Evolutionary conservation across 2,113 vertebrate species (phyloP).

Genomic region (Sebastes fasciatus): DNA sequence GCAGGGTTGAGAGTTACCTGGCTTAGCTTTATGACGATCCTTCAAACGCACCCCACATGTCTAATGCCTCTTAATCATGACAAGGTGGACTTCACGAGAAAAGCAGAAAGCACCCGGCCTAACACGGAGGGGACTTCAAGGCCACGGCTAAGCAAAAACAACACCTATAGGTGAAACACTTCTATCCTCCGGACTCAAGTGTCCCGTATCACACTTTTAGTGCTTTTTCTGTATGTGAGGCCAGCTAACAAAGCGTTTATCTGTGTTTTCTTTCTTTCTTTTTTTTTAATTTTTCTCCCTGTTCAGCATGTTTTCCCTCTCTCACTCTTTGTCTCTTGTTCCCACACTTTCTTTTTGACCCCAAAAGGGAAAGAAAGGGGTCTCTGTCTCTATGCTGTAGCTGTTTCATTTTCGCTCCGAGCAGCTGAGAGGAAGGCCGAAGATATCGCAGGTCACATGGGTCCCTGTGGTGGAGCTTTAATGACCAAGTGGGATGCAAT

Average conservation of each 20-base stretch:
- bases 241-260: conserved; percentile 44
- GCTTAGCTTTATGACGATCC: conserved; percentile 37
- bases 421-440: conserved; percentile 63
- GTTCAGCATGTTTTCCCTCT: conserved; percentile 14
- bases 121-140: conserved; percentile 36
- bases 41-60: conserved; percentile 58
- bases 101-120: conserved; percentile 34
- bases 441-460: conserved; percentile 54
- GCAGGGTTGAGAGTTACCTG: conserved; percentile 48
- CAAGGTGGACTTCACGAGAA: conserved; percentile 62
- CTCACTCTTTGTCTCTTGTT: conserved; percentile 52
- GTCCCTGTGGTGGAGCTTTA: conserved; percentile 59
- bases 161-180: conserved; percentile 44
- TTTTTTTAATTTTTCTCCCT: background rate
- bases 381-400: conserved; percentile 27
- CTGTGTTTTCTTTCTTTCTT: conserved; percentile 20
- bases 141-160: conserved; percentile 52
- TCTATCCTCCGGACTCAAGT: conserved; percentile 35
- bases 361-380: conserved; percentile 52
- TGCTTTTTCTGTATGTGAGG: background rate
- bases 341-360: conserved; percentile 66
- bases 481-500: conserved; percentile 53
- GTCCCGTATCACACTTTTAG: conserved; percentile 7
- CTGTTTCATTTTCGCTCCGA: conserved; percentile 36
- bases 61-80: conserved; percentile 63